phyloP scores from a whole-genome alignment of 2,113 vertebrate species.

The Thinocorus orbignyianus region DNA sequence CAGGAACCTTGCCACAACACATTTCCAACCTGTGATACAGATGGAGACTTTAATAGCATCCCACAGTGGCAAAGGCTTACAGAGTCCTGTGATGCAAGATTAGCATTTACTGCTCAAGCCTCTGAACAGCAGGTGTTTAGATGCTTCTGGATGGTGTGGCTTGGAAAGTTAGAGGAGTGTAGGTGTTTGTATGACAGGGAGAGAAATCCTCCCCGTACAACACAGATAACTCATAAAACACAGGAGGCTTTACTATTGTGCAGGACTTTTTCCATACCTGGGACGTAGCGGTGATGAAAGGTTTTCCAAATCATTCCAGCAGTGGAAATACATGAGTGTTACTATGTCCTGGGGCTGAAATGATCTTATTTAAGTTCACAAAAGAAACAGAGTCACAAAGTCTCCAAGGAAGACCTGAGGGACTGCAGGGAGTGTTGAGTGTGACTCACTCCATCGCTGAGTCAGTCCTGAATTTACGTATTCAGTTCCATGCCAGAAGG shows the following conservation, averaged over 20 bases:
- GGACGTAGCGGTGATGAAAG: not conserved
- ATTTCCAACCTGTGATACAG: not conserved
- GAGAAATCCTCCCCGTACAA: not conserved
- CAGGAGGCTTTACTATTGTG: not conserved
- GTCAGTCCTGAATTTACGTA: not conserved
- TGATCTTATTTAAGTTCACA: not conserved
- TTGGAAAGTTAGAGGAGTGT: not conserved
- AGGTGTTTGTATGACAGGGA: not conserved
- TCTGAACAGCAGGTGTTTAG: not conserved
- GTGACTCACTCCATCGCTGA: slow-evolving; percentile 7
- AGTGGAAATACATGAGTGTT: not conserved
- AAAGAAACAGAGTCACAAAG: not conserved
- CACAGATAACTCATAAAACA: not conserved
- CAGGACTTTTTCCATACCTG: not conserved
- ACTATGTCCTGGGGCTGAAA: not conserved
- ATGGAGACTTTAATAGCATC: not conserved
- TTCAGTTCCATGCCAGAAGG: not conserved
- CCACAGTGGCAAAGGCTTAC: not conserved
- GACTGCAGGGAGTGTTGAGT: not conserved
- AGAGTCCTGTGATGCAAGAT: not conserved
- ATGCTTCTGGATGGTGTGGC: not conserved
- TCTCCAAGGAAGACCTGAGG: not conserved
- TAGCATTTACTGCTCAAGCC: not conserved
- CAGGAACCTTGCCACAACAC: not conserved
- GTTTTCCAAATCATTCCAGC: not conserved